Evolutionary conservation across 23 tunicate genomes (phyloP).

Genomic region (Halocynthia aurantium): DNA sequence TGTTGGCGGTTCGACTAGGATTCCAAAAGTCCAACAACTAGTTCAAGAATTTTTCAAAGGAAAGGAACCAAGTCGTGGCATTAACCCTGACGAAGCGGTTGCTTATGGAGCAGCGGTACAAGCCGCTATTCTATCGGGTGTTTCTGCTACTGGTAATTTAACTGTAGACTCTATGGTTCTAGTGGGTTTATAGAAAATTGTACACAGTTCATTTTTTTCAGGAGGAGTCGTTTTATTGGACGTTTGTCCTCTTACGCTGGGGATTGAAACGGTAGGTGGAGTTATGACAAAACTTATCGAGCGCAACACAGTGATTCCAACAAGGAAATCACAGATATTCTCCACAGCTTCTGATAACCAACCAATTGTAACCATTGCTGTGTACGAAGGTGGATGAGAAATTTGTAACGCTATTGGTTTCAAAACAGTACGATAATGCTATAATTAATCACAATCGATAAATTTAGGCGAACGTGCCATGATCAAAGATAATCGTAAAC

Average conservation of each 20-base stretch:
- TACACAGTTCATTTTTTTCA: not conserved
- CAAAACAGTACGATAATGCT: no score
- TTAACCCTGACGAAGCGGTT: conserved; percentile 67
- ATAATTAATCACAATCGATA: not conserved
- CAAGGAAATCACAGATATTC: conserved; percentile 51
- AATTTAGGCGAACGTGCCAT: conserved; percentile 14
- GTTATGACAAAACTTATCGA: conserved; percentile 52
- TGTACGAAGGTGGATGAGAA: conserved; percentile 19
- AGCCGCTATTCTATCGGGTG: conserved; percentile 50
- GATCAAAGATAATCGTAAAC: conserved; percentile 10
- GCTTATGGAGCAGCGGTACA: conserved; percentile 65
- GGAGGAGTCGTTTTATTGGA: conserved; percentile 44
- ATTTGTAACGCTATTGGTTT: not conserved
- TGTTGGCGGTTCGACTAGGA: conserved; percentile 55
- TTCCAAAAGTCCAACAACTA: conserved; percentile 52
- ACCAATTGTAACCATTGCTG: conserved; percentile 46
- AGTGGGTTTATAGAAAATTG: no score
- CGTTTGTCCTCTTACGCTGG: conserved; percentile 44
- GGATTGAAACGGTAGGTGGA: conserved; percentile 64
- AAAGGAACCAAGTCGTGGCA: conserved; percentile 37
- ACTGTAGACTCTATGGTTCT: not conserved
- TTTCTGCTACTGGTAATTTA: conserved; percentile 19
- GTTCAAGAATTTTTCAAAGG: conserved; percentile 47
- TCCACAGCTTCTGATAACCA: conserved; percentile 67
- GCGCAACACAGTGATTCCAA: conserved; percentile 58